Base-by-base conservation (phyloP, 2,113 vertebrate genomes). In the Epinephelus moara region DNA sequence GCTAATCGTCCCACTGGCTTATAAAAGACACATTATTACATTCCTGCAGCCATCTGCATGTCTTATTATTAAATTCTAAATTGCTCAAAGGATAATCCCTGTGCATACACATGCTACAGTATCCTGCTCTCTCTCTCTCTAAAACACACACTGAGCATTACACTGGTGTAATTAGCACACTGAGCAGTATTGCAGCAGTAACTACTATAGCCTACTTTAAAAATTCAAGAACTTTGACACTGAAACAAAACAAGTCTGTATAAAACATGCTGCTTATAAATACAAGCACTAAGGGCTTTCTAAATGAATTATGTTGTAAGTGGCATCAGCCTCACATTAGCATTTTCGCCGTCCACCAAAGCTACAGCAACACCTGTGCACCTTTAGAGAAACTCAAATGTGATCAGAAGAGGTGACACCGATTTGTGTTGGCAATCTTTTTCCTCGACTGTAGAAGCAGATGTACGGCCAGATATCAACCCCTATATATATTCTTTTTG, bases 191-290 rank as follows among this genome's bases (percentile, higher is more conserved):
- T 50, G 37, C n/a, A 67, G 52, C 42, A 72, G 8, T 47, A 52
- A 75, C 47, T 33, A 14, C 57, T 21, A 13, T 6, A 12, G 45
- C 19, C 37, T 49, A 1, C 15, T 70, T 77, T 50, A 64, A 74
- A 53, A 60, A 67, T 21, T 60, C 30, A 67, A 21, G 45, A n/a
- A 6, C 67, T 67, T 45, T 33, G 72, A 67, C 23, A 49, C 25
- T 6, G n/a, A 42, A 71, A 75, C 21, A 78, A 67, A 75, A 50
- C 6, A 72, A 23, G 23, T 23, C 19, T 56, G 45, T 33, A 45
- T 55, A 71, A 75, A 77, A 62, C 19, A 50, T 9, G 10, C 4
- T 49, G 17, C 53, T 27, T 37, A 56, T 57, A 10, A 56, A 55
- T 15, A 61, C 3, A 27, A 56, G 4, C 27, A 74, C 18, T 15